These are phyloP conservation scores for Chalcosyrphus nemorum DNA, from an alignment of 2,888 invertebrate genomes.

Conservation along the genomic window DNA sequence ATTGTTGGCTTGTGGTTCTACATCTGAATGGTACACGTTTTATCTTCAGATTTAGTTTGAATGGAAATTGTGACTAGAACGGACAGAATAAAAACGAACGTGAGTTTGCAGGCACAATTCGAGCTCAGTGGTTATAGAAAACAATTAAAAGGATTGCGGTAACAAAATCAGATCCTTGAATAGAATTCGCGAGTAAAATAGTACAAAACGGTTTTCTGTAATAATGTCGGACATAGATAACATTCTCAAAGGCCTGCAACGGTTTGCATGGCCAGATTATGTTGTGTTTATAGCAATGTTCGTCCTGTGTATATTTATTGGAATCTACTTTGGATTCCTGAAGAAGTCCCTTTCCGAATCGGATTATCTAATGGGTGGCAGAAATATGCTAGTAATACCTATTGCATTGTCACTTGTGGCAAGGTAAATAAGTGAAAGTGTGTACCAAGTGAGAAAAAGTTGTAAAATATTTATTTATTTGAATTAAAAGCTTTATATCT, in stretches of 20 bases:
- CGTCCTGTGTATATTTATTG: constrained; percentile 87
- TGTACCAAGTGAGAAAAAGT: background rate
- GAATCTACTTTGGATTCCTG: constrained; percentile 90
- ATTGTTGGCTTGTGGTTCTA: constrained; percentile 1
- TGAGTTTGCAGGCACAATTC: background rate
- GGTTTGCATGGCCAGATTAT: constrained; percentile 81
- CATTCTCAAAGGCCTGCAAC: constrained; percentile 79
- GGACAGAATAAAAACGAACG: constrained; percentile 23
- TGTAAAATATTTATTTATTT: background rate
- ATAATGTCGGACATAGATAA: constrained; percentile 80
- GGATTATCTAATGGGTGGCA: constrained; percentile 91
- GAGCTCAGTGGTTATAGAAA: constrained; percentile 14
- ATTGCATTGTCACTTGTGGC: constrained; percentile 92
- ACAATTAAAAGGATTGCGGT: constrained; percentile 8
- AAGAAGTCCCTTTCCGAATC: constrained; percentile 85
- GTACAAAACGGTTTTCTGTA: background rate
- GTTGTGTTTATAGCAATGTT: constrained; percentile 85
- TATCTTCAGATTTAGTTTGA: constrained; percentile 63
- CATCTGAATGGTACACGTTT: constrained; percentile 30
- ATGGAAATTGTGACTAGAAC: constrained; percentile 60
- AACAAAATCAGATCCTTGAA: background rate
- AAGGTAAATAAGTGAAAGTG: constrained; percentile 83
- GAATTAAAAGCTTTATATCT: constrained; percentile 86
- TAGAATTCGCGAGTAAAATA: background rate
- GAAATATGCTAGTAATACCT: constrained; percentile 90